phyloP scores from a whole-genome alignment of 2,113 vertebrate genomes.

The Odocoileus virginianus region DNA sequence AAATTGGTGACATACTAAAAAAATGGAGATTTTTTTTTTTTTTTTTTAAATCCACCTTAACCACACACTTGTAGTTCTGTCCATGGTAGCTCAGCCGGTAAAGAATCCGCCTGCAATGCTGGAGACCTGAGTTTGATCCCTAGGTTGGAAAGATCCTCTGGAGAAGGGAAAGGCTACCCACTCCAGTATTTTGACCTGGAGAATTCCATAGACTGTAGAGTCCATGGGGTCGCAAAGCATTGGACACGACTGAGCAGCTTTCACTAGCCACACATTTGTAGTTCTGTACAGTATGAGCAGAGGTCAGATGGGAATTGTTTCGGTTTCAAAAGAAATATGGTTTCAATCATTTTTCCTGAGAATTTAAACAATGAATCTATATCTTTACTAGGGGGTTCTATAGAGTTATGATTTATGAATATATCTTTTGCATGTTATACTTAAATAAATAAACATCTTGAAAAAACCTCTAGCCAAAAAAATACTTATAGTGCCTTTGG shows the following conservation, averaged over 20 bases:
- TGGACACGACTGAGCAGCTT: not conserved
- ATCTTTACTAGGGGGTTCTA: not conserved
- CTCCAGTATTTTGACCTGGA: not conserved
- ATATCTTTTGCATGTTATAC: not conserved
- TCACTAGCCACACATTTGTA: not conserved
- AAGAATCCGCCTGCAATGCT: fast-evolving
- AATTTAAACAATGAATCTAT: not conserved
- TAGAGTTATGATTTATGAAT: not conserved
- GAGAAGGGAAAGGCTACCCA: not conserved
- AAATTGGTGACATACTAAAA: not conserved
- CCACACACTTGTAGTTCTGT: not conserved
- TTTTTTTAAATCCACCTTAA: not conserved
- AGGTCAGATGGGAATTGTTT: not conserved
- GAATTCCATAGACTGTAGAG: not conserved
- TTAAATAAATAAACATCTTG: not conserved
- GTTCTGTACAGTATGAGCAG: not conserved
- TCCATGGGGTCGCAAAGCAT: not conserved
- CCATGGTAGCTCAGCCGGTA: not conserved
- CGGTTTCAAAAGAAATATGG: not conserved
- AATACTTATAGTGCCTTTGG: not conserved
- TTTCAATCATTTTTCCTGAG: not conserved
- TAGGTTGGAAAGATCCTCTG: not conserved
- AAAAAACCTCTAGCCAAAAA: not conserved
- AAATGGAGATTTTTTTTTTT: not conserved
- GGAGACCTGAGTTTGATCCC: fast-evolving